Evolutionary conservation across 1,140 invertebrate species (phyloP), one percentile per base, ranked within the genome.

Genomic region (Euborellia annulipes): DNA sequence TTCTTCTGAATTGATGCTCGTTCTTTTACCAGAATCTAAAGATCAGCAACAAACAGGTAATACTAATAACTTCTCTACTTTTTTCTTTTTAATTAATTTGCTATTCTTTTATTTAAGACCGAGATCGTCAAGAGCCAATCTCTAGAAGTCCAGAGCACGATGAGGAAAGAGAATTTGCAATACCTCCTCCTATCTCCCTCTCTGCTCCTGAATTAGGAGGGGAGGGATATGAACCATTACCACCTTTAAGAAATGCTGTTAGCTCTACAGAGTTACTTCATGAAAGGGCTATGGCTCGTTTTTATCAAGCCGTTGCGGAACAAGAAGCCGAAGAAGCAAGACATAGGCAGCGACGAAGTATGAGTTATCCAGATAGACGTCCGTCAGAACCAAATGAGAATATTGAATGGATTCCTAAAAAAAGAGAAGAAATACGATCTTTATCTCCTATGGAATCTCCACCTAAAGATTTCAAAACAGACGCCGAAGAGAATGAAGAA

Each of bases 261-360:
- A 86, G 83, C 55, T 86, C 83, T 0, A 82, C 80, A 0, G 83
- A 86, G 56, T 62, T 86, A 6, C 63, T 88, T 2, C 82, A 85
- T 53, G 82, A 85, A 55, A 69, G 72, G 17, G 79, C 80, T 2
- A 83, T 86, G 78, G 77, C 78, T 9, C 65, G 82, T 18, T 81
- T 86, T 51, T 82, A 82, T 53, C 71, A 79, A 58, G 82, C 79
- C 1, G 71, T 80, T 0, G 75, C 75, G 21, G 66, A 76, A 42
- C 78, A 84, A 59, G 76, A 85, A 62, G 70, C 73, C 16, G 69
- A 74, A 36, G 23, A 27, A 27, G 23, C 23, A 27, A 27, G 23
- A 11, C 4, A 27, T 27, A 27, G 23, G 11, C 4, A 11, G 23
- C 23, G 23, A 6, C 23, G 23, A 27, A 27, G 23, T 27, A 6